Base-by-base conservation (phyloP, 1,140 invertebrate genomes). In the Drosophila nigromelanica region DNA sequence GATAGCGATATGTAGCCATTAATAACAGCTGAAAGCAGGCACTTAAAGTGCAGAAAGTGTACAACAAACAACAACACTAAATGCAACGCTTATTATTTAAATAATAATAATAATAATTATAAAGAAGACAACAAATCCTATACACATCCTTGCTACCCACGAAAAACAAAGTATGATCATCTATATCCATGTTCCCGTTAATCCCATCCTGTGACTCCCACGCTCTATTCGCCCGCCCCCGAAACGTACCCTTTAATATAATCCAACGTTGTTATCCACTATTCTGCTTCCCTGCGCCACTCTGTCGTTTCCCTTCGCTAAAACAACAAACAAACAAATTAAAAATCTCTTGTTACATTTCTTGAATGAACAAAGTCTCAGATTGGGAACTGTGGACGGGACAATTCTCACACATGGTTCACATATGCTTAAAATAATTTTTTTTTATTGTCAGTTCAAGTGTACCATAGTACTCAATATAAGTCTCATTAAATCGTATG, bases 361-460 rank as follows among this genome's bases (percentile, higher is more conserved):
- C 78, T 82, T 67, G 11, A 86, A 86, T 86, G 83, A 86, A 72
- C 60, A 78, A 89, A 89, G 90, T 91, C 90, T 92, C 92, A 93
- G 92, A 93, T 93, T 93, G 92, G 92, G 92, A 92, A 92, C 92
- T 93, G 92, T 93, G 92, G 92, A 93, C 92, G 92, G 91, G 91
- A 92, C 89, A 92, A 90, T 92, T 92, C 92, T 93, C 92, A 93
- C 92, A 90, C 91, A 90, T 91, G 83, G 90, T 91, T 92, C 89
- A 90, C 87, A 91, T 91, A 91, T 91, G 90, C 86, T 80, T 80
- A 68, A 72, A 70, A 60, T 39, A 33, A 58, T 60, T 48, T 47
- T 59, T 59, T 47, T 48, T 59, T 33, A 59, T 45, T 60, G 58
- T 60, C 39, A 64, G 37, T 47, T 54, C 48, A 62, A 62, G 52